phyloP scores from a whole-genome alignment of 1,140 invertebrate genomes.

The Agrypnia vestita region DNA sequence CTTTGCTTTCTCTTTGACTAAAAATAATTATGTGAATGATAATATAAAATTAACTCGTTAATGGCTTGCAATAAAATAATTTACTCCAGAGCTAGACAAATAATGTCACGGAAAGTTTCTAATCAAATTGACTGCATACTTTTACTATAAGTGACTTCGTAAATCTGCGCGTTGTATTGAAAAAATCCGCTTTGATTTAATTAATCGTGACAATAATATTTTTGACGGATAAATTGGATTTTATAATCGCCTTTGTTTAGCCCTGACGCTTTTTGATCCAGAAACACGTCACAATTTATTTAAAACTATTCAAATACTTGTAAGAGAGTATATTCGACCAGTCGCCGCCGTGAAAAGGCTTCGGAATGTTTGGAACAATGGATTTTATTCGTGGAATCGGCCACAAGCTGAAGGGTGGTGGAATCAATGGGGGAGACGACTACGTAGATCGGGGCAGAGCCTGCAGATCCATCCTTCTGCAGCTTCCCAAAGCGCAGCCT shows the following conservation, averaged over 20 bases:
- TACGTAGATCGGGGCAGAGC: slow-evolving; percentile 33
- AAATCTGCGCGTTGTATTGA: background rate
- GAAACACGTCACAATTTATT: background rate
- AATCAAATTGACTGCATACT: too few relatives aligned
- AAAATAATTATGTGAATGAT: too few relatives aligned
- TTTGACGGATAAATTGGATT: background rate
- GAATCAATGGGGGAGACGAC: slow-evolving; percentile 6
- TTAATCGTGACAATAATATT: background rate
- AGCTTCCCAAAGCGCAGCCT: slow-evolving; percentile 68
- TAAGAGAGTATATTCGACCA: background rate
- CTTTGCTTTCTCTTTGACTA: too few relatives aligned
- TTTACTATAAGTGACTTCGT: too few relatives aligned
- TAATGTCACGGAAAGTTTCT: too few relatives aligned
- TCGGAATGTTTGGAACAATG: slow-evolving; percentile 52
- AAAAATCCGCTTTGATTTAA: background rate
- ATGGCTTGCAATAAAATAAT: too few relatives aligned
- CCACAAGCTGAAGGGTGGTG: slow-evolving; percentile 55
- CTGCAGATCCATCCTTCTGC: slow-evolving; percentile 55
- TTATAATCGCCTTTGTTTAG: background rate
- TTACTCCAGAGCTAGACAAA: too few relatives aligned
- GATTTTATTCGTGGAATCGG: slow-evolving; percentile 55
- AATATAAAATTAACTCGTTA: too few relatives aligned
- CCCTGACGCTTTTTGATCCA: background rate
- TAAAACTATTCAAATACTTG: slow-evolving; percentile 9
- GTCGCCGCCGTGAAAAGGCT: background rate